phyloP scores from a whole-genome alignment of 2,113 vertebrate species.

The Neopipo cinnamomea region DNA sequence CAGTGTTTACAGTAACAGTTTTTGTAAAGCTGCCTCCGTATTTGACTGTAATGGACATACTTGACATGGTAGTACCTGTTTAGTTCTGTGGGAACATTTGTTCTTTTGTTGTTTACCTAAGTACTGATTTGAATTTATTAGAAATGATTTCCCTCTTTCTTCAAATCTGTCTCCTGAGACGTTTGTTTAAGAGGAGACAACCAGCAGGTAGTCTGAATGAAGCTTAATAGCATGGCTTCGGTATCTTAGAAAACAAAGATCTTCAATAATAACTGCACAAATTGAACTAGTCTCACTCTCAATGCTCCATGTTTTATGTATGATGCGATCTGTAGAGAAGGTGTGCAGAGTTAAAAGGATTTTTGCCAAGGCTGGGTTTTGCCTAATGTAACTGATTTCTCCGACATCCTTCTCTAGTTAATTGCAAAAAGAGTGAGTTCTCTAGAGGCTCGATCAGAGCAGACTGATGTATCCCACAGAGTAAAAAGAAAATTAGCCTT shows the following conservation, averaged over 20 bases:
- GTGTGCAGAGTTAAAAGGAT: background rate
- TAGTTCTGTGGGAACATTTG: background rate
- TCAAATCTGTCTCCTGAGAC: background rate
- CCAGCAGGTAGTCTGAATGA: background rate
- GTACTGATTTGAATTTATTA: background rate
- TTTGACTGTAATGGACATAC: background rate
- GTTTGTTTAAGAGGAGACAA: background rate
- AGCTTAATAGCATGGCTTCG: background rate
- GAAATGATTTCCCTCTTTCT: background rate
- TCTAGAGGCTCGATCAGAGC: background rate
- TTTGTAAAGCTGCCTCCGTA: background rate
- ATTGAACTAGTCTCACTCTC: background rate
- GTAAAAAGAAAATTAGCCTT: background rate
- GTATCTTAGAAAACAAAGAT: background rate
- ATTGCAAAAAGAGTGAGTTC: background rate
- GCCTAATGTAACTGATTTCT: background rate
- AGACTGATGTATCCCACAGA: background rate
- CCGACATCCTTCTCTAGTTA: background rate
- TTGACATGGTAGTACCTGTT: background rate
- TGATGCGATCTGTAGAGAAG: background rate
- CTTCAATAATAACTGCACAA: conserved; percentile 1
- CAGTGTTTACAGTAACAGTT: background rate
- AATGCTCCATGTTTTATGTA: background rate
- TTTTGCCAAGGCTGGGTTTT: background rate
- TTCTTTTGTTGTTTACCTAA: background rate